Percentiles rank a stretch among this genome's conserved stretches.
These are phyloP conservation scores for Protonibea diacanthus DNA, from an alignment of 2,797 vertebrate species.

Conservation along the genomic window DNA sequence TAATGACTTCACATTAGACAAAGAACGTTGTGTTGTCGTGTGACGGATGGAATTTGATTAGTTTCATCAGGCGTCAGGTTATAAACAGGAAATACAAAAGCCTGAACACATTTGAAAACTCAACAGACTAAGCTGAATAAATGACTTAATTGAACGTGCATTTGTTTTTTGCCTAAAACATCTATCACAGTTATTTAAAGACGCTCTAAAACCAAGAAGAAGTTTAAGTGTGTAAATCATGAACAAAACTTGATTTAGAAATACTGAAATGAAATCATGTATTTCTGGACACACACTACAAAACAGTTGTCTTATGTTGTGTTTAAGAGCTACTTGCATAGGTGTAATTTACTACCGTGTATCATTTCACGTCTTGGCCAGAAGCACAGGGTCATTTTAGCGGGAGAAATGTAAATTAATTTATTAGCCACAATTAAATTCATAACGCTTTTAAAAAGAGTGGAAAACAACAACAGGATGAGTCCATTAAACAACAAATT, in stretches of 20 bases:
- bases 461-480: slow-evolving; percentile 10
- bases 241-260: neutral
- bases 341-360: neutral
- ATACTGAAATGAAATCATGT: neutral
- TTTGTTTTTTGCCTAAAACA: neutral
- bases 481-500: neutral
- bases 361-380: neutral
- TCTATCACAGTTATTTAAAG: neutral
- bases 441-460: neutral
- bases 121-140: too few relatives aligned
- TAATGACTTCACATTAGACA: neutral
- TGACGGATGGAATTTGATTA: slow-evolving; percentile 8
- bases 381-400: neutral
- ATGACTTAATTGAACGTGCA: neutral
- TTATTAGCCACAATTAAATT: neutral
- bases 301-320: neutral
- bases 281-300: neutral
- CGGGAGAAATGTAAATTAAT: neutral
- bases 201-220: neutral
- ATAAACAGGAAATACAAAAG: neutral
- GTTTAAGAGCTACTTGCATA: neutral
- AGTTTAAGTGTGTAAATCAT: neutral
- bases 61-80: neutral
- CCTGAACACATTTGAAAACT: neutral
- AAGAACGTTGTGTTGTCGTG: neutral